Conservation (phyloP, 2,113 vertebrate genomes). For the Amazona vittata region DNA sequence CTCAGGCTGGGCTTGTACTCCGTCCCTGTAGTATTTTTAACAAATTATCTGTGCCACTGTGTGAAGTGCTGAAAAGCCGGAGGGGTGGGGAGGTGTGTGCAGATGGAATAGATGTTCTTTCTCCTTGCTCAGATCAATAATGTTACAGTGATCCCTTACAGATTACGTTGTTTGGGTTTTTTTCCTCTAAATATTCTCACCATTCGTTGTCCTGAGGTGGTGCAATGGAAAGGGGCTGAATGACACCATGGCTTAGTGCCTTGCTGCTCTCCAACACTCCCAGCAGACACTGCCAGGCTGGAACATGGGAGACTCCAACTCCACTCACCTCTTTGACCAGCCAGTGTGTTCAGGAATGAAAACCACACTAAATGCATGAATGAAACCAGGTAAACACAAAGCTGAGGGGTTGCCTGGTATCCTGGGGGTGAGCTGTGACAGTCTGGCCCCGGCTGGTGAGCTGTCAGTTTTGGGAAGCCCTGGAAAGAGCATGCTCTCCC, state of each 20-base stretch:
- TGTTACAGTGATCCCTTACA: neutral
- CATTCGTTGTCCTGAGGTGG: neutral
- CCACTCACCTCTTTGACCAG: neutral
- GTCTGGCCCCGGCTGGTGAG: neutral
- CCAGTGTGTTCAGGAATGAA: neutral
- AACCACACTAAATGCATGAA: neutral
- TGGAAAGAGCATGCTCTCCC: neutral
- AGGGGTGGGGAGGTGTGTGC: neutral
- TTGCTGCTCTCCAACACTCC: neutral
- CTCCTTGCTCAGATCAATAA: slow-evolving; percentile 21
- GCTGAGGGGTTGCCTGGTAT: neutral
- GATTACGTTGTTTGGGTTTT: neutral
- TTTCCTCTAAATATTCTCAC: neutral
- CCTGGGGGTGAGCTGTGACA: neutral
- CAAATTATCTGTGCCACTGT: slow-evolving; percentile 34
- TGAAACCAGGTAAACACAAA: neutral
- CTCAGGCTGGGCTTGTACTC: neutral
- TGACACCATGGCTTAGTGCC: neutral
- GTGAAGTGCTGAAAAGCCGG: slow-evolving; percentile 36
- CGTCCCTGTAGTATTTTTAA: neutral
- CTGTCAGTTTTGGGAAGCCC: neutral
- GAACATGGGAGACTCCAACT: neutral
- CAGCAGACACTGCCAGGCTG: neutral
- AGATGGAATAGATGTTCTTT: neutral
- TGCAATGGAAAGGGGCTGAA: neutral